Percentiles rank a stretch among this genome's conserved stretches.
These are phyloP conservation scores for Scortum barcoo DNA, from an alignment of 2,113 vertebrate species.

Conservation along the genomic window DNA sequence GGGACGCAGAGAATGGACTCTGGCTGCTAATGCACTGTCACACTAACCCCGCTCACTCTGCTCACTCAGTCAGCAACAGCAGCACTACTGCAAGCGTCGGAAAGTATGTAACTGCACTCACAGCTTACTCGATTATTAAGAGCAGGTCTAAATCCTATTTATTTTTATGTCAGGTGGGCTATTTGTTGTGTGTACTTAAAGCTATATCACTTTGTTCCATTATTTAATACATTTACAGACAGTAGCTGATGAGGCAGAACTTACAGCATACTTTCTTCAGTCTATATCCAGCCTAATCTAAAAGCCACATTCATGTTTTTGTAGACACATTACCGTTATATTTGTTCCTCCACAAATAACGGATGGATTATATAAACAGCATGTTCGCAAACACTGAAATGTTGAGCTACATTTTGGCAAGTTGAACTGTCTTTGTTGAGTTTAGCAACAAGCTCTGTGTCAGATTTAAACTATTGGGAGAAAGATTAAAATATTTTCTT, in stretches of 20 bases:
- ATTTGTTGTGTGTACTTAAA: constrained; percentile 15
- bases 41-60: constrained; percentile 61
- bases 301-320: not conserved
- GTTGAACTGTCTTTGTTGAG: not conserved
- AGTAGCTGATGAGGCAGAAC: not conserved
- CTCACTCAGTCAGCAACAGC: constrained; percentile 51
- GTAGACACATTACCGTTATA: not conserved
- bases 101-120: constrained; percentile 29
- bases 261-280: not conserved
- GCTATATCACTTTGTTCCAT: constrained; percentile 8
- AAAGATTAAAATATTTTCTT: not conserved
- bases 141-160: not conserved
- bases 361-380: not conserved
- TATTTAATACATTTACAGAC: not conserved
- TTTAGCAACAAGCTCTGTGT: not conserved
- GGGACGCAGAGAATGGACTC: constrained; percentile 76
- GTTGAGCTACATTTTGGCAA: not conserved
- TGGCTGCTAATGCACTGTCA: constrained; percentile 80
- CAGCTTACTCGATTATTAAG: constrained; percentile 24
- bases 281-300: not conserved
- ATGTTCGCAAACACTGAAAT: not conserved
- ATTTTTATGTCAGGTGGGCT: too few relatives aligned
- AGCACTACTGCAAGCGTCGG: constrained; percentile 33
- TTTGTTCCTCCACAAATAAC: constrained; percentile 1
- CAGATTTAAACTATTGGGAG: not conserved